Evolutionary conservation across 2,888 invertebrate species (phyloP), one percentile per base, ranked within the genome.

Genomic region (Macrosiphum euphorbiae): DNA sequence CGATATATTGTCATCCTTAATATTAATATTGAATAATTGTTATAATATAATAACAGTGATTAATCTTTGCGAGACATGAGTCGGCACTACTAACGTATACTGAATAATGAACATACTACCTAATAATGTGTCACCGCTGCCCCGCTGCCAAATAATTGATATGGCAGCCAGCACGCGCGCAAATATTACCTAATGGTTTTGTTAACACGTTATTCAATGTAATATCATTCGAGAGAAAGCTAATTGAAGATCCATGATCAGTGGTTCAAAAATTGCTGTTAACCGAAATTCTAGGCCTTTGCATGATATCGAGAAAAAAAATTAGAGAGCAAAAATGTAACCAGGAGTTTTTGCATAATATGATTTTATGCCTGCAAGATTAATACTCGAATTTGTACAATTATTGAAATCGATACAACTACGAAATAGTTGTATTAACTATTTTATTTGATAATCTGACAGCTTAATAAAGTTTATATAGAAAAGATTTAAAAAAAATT

Each of bases 181-280:
- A 16, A 78, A 86, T 58, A 86, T 94, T 94, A 94, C 94, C 67
- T 86, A 90, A 94, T 67, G 26, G 13, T 86, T 90, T 94, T 44
- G 61, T 61, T 90, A 90, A 94, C 50, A 58, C 28, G 55, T 67
- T 90, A 90, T 90, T 87, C 90, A 89, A 50, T 85, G 84, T 7
- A 26, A 92, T 58, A 44, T 88, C 44, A 55, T 93, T 26, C 44
- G 84, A 93, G 89, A 90, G 93, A 93, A 93, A 93, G 93, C 93
- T 90, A 90, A 93, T 90, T 90, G 89, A 85, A 89, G 58, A 93
- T 93, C 50, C 89, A 90, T 85, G 61, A 90, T 93, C 89, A 93
- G 84, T 93, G 89, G 93, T 90, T 90, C 58, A 35, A 58, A 89
- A 89, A 93, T 85, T 93, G 44, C 26, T 35, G 78, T 41, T 78